These are phyloP conservation scores for Drosophila nannoptera DNA, from an alignment of 1,140 invertebrate genomes.

Conservation along the genomic window DNA sequence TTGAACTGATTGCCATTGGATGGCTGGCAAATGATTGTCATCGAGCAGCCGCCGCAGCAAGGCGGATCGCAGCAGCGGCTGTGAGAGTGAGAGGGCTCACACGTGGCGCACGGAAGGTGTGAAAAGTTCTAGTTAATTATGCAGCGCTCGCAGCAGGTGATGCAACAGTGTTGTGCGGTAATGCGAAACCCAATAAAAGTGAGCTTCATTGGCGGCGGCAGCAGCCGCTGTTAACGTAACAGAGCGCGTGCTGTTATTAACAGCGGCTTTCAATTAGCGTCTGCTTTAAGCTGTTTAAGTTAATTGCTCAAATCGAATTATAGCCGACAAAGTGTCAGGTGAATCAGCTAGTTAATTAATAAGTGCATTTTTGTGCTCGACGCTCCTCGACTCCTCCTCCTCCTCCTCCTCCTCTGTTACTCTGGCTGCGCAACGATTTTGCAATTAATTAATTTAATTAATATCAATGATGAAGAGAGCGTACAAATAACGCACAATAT, in stretches of 20 bases:
- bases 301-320: not conserved
- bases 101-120: slow-evolving; percentile 1
- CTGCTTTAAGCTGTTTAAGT: not conserved
- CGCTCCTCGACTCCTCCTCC: too few relatives aligned
- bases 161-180: slow-evolving; percentile 10
- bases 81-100: not conserved
- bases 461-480: slow-evolving; percentile 62
- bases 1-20: slow-evolving; percentile 30
- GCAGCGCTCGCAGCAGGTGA: slow-evolving; percentile 17
- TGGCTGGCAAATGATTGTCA: slow-evolving; percentile 31
- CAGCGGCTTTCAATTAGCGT: not conserved
- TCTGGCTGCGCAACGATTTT: slow-evolving; percentile 40
- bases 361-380: slow-evolving; percentile 32
- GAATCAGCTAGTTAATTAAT: slow-evolving; percentile 36
- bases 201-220: slow-evolving; percentile 9
- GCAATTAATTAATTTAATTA: slow-evolving; percentile 66
- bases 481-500: slow-evolving; percentile 47
- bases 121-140: slow-evolving; percentile 31
- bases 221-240: not conserved
- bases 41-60: slow-evolving; percentile 11
- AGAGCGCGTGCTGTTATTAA: not conserved
- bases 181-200: slow-evolving; percentile 8
- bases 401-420: slow-evolving; percentile 39
- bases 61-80: not conserved
- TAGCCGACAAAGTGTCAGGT: not conserved